A percentile compares a stretch with the other conserved stretches of the same genome.
phyloP scores from a whole-genome alignment of 92 coral and sea anemone genomes.

The Porites rus region DNA sequence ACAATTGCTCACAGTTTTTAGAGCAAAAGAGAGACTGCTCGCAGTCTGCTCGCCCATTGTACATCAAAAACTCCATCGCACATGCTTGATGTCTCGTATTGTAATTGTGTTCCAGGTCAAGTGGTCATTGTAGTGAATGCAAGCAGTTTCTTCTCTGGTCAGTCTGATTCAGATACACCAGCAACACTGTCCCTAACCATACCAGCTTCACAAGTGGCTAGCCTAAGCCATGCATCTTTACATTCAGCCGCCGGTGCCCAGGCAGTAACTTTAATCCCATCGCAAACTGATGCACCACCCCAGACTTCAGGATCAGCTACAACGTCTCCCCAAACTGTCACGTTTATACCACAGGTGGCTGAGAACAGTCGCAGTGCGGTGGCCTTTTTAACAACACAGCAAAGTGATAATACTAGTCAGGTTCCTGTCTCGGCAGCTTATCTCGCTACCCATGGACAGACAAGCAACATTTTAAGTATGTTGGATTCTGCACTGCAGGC shows the following conservation, averaged over 20 bases:
- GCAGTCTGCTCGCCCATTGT: too few species aligned
- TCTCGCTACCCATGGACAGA: conserved; percentile 65
- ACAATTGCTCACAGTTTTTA: too few species aligned
- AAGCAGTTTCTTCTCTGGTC: conserved; percentile 82
- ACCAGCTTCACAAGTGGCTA: conserved; percentile 85
- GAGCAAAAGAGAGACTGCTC: too few species aligned
- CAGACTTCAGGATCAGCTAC: conserved; percentile 41
- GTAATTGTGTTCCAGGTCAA: conserved; percentile 64
- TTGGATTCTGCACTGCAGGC: conserved; percentile 71
- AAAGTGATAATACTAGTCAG: conserved; percentile 21
- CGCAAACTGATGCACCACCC: conserved; percentile 63
- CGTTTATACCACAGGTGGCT: conserved; percentile 66
- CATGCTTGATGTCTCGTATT: not conserved
- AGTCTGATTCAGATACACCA: conserved; percentile 78
- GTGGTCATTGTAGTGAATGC: conserved; percentile 92
- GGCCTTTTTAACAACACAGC: conserved; percentile 38
- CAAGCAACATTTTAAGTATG: conserved; percentile 80
- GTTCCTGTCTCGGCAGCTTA: conserved; percentile 56
- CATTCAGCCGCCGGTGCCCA: conserved; percentile 75
- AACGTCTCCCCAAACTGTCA: conserved; percentile 77
- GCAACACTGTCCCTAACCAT: conserved; percentile 79
- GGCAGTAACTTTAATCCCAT: conserved; percentile 79
- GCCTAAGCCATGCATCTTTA: conserved; percentile 71
- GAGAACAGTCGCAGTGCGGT: conserved; percentile 54
- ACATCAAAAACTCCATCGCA: too few species aligned